Conservation (phyloP, 2,113 vertebrate species). For the Nyctibius bracteatus region DNA sequence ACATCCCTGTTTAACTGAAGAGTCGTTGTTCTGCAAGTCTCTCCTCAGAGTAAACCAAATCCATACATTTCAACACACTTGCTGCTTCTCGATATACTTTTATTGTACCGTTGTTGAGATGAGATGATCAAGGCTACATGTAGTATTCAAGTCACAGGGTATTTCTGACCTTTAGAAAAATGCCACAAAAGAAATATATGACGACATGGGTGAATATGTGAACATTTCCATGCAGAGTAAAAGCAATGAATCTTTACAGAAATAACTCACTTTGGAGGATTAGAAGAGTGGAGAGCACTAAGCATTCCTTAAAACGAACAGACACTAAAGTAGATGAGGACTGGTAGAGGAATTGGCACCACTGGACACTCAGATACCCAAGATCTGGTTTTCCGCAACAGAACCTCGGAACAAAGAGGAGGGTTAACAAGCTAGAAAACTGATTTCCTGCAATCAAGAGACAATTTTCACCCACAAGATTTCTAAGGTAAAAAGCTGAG, state of each 20-base stretch:
- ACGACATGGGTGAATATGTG: background rate
- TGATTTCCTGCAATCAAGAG: background rate
- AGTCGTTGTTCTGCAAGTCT: background rate
- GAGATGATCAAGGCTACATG: background rate
- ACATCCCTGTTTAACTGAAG: background rate
- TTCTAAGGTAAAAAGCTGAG: background rate
- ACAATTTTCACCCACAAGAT: background rate
- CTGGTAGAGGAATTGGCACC: background rate
- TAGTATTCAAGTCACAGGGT: background rate
- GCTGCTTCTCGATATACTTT: background rate
- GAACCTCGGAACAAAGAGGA: background rate
- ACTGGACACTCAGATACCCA: accelerated
- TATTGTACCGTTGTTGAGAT: background rate
- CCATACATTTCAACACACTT: background rate
- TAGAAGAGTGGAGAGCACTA: background rate
- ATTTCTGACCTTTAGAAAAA: background rate
- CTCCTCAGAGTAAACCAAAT: background rate
- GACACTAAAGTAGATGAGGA: background rate
- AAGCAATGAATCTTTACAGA: background rate
- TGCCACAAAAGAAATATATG: background rate
- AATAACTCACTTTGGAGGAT: background rate
- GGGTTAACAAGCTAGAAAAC: background rate
- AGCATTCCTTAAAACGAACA: background rate
- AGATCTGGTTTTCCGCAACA: background rate
- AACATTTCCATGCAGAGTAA: background rate